A percentile compares a stretch with the other conserved stretches of the same genome.
Conservation (phyloP, 2,888 invertebrate species). For the Rugalucina vietnamica region DNA sequence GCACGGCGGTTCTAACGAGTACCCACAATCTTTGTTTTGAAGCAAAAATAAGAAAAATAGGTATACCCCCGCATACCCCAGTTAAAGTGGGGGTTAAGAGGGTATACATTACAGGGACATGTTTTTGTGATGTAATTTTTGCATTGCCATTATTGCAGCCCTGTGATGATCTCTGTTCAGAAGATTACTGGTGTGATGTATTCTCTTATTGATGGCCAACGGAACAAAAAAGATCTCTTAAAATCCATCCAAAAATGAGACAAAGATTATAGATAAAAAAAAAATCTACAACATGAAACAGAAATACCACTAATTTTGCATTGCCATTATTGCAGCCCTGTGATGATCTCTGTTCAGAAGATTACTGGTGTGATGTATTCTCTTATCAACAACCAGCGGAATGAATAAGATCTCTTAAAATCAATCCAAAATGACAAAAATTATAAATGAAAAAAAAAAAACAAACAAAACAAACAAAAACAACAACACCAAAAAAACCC, state of each 20-base stretch:
- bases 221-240: constrained; percentile 88
- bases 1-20: no score
- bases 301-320: no score
- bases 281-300: no score
- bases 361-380: constrained; percentile 96
- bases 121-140: constrained; percentile 87
- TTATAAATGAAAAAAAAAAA: no score
- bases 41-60: no score
- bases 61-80: no score
- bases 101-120: no score
- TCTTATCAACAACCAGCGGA: constrained; percentile 92
- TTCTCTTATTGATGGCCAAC: constrained; percentile 93
- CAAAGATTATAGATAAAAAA: constrained; percentile 85
- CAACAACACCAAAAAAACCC: no score
- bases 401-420: constrained; percentile 88
- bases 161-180: constrained; percentile 98
- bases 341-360: constrained; percentile 99
- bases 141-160: constrained; percentile 88
- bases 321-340: constrained; percentile 89
- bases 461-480: no score
- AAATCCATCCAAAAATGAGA: constrained; percentile 89
- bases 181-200: constrained; percentile 97
- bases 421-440: no score
- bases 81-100: no score
- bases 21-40: no score